phyloP scores from a whole-genome alignment of 2,113 vertebrate species.

The Burhinus bistriatus region DNA sequence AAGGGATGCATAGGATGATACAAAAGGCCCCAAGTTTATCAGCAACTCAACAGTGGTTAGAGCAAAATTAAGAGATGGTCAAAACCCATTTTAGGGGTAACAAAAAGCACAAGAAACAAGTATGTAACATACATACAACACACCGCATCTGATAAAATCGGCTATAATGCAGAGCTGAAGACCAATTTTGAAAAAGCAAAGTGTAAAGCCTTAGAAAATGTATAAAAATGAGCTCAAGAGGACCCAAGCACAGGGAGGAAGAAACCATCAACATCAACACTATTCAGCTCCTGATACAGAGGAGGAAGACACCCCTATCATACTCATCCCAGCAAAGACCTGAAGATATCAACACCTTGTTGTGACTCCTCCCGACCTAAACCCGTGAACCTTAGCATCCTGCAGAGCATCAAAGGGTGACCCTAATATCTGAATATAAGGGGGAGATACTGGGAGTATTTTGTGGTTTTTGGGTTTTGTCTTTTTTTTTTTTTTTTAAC shows the following conservation, averaged over 20 bases:
- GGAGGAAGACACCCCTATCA: background rate
- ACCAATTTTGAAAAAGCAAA: background rate
- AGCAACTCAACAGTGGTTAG: background rate
- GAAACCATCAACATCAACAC: background rate
- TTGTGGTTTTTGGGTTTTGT: no score
- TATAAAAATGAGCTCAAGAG: background rate
- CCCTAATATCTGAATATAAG: background rate
- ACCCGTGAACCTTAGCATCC: background rate
- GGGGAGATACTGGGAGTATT: background rate
- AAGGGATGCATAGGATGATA: background rate
- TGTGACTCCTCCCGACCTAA: background rate
- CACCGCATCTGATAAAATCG: background rate
- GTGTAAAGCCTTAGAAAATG: background rate
- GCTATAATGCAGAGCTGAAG: background rate
- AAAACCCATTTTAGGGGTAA: background rate
- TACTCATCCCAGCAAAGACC: background rate
- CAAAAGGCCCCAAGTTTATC: background rate
- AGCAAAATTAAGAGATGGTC: background rate
- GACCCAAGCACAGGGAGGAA: background rate
- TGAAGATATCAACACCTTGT: background rate
- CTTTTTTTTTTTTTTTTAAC: background rate
- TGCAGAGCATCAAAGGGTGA: background rate
- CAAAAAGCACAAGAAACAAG: background rate
- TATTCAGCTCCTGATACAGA: background rate
- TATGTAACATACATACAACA: background rate